Evolutionary conservation across 2,113 vertebrate species (phyloP), one percentile per base, ranked within the genome.

Genomic region (Scatophagus argus): DNA sequence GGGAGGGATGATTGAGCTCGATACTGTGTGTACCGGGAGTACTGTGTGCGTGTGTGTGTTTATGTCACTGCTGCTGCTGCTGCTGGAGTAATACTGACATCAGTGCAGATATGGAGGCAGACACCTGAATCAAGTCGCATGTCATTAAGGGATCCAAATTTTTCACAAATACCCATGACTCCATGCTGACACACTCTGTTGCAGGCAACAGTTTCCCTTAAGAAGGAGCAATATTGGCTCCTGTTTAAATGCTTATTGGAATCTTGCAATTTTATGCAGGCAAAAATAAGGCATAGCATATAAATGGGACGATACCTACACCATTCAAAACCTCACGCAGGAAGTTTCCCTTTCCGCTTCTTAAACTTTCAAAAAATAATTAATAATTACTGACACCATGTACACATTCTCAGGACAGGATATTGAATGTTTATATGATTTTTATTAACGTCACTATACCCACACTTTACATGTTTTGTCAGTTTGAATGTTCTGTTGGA

Each of bases 21-120:
- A 90, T 90, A 90, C 63, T 77, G 63, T 73, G 64, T 79, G 32
- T 66, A 27, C 43, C 63, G 51, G 58, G 25, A 68, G n/a, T 76
- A n/a, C n/a, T n/a, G 47, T 60, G 51, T 78, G 39, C 67, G 81
- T 64, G 51, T 44, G 27, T 55, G 65, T 58, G 56, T 59, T 38
- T 66, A 49, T 49, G 27, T 59, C 39, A 17, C 6, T 51, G 29
- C 11, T 59, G 51, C 25, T 56, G 52, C 59, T 43, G 29, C 54
- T 77, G 81, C 52, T 59, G 49, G 58, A 89, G 87, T 67, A 88
- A 89, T 89, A 87, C 88, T 86, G 91, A 91, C 91, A 90, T 89
- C 82, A 87, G 82, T 80, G 74, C 85, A 91, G 91, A 93, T 93
- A 93, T 80, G 81, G 81, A 86, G 81, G 70, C 92, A 87, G 87